Conservation (phyloP, 2,797 vertebrate species). For the Amazona ochrocephala region DNA sequence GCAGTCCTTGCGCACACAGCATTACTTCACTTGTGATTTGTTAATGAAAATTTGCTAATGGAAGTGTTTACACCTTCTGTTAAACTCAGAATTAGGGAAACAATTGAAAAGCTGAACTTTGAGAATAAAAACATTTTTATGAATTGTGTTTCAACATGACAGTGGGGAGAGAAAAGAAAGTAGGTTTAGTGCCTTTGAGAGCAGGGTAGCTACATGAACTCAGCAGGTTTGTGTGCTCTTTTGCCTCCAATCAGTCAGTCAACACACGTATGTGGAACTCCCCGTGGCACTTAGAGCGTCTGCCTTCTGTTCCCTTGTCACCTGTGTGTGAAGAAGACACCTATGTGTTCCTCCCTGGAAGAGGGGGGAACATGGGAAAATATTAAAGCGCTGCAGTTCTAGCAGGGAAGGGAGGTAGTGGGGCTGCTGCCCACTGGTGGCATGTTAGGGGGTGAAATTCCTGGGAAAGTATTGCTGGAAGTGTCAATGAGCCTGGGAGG, state of each 20-base stretch:
- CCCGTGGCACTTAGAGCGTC: background rate
- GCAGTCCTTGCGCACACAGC: background rate
- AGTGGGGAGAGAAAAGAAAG: background rate
- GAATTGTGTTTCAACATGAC: background rate
- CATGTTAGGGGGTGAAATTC: rapidly evolving
- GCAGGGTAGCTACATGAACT: background rate
- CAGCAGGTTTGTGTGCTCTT: background rate
- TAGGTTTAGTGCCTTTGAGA: background rate
- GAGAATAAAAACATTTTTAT: rapidly evolving
- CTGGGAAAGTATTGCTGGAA: background rate
- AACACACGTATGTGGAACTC: rapidly evolving
- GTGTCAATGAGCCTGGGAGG: background rate
- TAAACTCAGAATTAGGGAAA: background rate
- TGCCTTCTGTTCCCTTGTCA: background rate
- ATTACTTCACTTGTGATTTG: background rate
- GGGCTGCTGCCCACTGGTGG: background rate
- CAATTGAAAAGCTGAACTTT: background rate
- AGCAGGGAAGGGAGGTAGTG: rapidly evolving
- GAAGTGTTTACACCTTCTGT: background rate
- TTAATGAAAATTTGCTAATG: background rate
- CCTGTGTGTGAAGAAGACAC: background rate
- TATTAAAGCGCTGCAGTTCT: background rate
- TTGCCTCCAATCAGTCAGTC: background rate
- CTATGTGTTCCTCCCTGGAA: background rate
- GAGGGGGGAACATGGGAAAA: background rate